These are phyloP conservation scores for Drosophila falleni DNA, from an alignment of 2,888 invertebrate genomes.

Conservation along the genomic window DNA sequence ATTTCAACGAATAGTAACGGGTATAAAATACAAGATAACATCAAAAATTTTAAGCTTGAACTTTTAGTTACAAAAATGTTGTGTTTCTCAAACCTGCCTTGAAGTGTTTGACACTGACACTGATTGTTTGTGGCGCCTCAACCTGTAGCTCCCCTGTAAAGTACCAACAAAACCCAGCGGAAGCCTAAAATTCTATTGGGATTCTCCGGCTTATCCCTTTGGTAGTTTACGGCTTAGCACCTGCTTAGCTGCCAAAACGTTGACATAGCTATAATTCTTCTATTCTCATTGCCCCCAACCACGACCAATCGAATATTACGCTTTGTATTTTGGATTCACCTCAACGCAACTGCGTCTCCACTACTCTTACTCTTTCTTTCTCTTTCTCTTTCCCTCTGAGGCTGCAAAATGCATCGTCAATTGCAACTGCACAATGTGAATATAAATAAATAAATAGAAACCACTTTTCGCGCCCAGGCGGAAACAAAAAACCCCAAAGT, in stretches of 20 bases:
- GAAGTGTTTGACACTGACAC: background rate
- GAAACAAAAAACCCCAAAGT: constrained; percentile 55
- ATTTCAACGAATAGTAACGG: too few species aligned
- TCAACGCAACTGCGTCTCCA: background rate
- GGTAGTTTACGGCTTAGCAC: constrained; percentile 57
- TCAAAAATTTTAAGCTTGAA: too few species aligned
- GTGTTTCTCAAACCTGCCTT: too few species aligned
- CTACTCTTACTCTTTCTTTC: too few species aligned
- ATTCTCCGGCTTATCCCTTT: constrained; percentile 48
- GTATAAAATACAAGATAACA: too few species aligned
- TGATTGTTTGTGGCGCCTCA: background rate
- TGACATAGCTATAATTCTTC: constrained; percentile 43
- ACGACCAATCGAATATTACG: constrained; percentile 10
- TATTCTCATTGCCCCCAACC: background rate
- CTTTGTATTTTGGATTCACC: background rate
- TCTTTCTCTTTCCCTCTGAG: background rate
- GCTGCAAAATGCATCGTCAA: constrained; percentile 27
- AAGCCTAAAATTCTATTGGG: constrained; percentile 31
- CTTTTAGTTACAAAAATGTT: too few species aligned
- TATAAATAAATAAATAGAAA: constrained; percentile 78
- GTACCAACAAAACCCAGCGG: background rate
- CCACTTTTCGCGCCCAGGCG: constrained; percentile 70
- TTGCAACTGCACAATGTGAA: constrained; percentile 62
- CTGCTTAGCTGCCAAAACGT: constrained; percentile 61
- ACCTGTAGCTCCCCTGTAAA: background rate